Conservation (phyloP, 2,888 invertebrate species). For the Troides oblongomaculatus region DNA sequence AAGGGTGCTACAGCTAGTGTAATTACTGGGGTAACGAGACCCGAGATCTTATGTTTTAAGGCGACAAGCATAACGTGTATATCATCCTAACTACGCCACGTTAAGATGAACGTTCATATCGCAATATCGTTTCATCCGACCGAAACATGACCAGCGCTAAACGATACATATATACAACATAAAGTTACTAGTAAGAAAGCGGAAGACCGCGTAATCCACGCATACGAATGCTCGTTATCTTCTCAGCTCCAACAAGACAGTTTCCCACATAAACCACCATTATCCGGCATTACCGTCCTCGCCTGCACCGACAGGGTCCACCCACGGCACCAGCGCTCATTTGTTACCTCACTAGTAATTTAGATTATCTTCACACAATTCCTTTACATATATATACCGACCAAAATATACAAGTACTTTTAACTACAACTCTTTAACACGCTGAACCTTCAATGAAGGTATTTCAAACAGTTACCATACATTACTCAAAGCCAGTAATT, state of each 20-base stretch:
- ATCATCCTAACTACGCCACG: too few relatives aligned
- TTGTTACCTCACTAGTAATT: slow-evolving; percentile 26
- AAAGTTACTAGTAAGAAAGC: not conserved
- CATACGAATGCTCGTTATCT: slow-evolving; percentile 31
- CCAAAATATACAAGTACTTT: slow-evolving; percentile 1
- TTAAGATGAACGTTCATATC: too few relatives aligned
- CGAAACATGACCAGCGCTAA: too few relatives aligned
- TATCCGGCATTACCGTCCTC: slow-evolving; percentile 29
- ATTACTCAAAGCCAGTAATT: too few relatives aligned
- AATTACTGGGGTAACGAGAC: too few relatives aligned
- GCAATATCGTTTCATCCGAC: too few relatives aligned
- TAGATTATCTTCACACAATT: slow-evolving; percentile 28
- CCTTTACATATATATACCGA: slow-evolving; percentile 22
- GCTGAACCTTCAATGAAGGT: too few relatives aligned
- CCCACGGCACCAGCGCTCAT: slow-evolving; percentile 24
- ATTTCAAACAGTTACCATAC: too few relatives aligned
- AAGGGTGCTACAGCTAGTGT: too few relatives aligned
- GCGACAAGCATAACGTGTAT: too few relatives aligned
- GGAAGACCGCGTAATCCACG: slow-evolving; percentile 13
- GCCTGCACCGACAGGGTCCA: slow-evolving; percentile 21
- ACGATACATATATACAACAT: not conserved
- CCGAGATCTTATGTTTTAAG: too few relatives aligned
- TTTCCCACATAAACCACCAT: slow-evolving; percentile 38
- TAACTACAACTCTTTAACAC: not conserved
- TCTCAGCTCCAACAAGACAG: slow-evolving; percentile 30